phyloP scores from a whole-genome alignment of 2,797 vertebrate species.

The Valencia hispanica region DNA sequence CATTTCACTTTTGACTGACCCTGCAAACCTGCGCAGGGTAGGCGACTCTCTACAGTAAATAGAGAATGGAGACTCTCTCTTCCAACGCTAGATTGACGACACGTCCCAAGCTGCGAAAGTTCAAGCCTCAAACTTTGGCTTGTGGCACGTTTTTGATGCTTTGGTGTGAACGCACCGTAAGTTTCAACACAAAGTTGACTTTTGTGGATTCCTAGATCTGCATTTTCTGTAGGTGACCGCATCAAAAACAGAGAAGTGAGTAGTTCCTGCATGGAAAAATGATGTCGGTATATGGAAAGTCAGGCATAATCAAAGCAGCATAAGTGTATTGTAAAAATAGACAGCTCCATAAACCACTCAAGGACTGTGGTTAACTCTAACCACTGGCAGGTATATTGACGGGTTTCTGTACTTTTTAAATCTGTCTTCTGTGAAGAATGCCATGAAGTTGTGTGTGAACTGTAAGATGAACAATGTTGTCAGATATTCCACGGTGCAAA shows the following conservation, averaged over 20 bases:
- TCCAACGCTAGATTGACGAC: no score
- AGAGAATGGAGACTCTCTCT: no score
- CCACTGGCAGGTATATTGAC: neutral
- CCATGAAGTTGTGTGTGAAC: neutral
- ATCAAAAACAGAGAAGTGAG: neutral
- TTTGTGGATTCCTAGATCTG: neutral
- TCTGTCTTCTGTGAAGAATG: neutral
- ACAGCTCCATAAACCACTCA: neutral
- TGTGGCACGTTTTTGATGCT: neutral
- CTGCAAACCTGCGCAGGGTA: no score
- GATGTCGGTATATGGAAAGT: neutral
- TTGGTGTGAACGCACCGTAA: no score
- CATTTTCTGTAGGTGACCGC: neutral
- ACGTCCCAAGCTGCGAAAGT: no score
- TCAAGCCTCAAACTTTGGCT: no score
- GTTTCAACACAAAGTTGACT: neutral
- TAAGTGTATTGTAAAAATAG: neutral
- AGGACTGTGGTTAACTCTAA: neutral
- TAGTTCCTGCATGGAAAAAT: neutral
- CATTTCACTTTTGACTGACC: no score
- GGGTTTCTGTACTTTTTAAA: slow-evolving; percentile 3
- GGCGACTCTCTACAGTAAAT: no score
- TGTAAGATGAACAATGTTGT: slow-evolving; percentile 7
- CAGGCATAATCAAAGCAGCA: neutral
- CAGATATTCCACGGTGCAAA: slow-evolving; percentile 14